Evolutionary conservation across 2,113 vertebrate species (phyloP), one percentile per base, ranked within the genome.

Genomic region (Hassar affinis): DNA sequence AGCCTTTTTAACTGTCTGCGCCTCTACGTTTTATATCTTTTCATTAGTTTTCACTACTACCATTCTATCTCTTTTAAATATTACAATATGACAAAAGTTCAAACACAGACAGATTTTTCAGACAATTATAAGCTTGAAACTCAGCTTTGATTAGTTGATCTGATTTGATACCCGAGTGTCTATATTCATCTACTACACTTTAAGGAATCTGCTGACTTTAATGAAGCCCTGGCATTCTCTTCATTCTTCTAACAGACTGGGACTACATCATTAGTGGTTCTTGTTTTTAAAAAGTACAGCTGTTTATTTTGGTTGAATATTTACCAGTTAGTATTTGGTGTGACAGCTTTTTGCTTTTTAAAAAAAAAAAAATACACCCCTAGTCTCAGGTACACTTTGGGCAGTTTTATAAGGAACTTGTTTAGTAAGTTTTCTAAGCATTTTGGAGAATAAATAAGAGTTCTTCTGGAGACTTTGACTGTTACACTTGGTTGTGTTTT

Each of bases 161-260:
- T 35, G 17, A 52, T 66, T 66, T 66, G 62, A 66, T 66, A 18
- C 17, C 61, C 33, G 27, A 62, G 4, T 30, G n/a, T 30, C n/a
- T 62, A 30, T 15, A 30, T 14, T 62, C 3, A 12, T 27, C 4
- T 30, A 30, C 27, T 61, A 33, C 35, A 52, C 47, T 52, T 68
- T 64, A 52, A 18, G 25, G 12, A 62, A 79, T 38, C 27, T 47
- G 78, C 78, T 79, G 78, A 47, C 38, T 42, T 42, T 42, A 42
- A 42, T 2, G 6, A 42, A 42, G 38, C 38, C 2, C 78, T 47
- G n/a, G 47, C 9, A 79, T 79, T 62, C 30, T 64, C 59, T 47
- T 62, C 78, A 62, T n/a, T 59, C 27, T 27, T 51, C 8, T 18
- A 64, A 61, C 78, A 62, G 22, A 79, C 78, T 64, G n/a, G n/a